These are phyloP conservation scores for Drosophila suboccidentalis DNA, from an alignment of 2,888 invertebrate genomes.

Conservation along the genomic window DNA sequence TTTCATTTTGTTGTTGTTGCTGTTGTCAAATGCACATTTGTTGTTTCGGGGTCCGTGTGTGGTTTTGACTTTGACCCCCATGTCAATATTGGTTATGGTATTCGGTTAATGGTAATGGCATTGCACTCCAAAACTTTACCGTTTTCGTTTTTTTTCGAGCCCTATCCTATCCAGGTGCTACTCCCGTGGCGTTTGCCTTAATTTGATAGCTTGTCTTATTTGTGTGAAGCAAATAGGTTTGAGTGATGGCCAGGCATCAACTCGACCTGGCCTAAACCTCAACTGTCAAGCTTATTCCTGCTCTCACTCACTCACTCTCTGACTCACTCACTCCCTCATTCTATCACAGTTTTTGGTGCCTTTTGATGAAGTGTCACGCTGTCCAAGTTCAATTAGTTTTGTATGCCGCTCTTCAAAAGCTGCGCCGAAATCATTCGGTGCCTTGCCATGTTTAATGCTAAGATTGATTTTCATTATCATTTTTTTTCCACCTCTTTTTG, in stretches of 20 bases:
- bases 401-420: conserved; percentile 69
- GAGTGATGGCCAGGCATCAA: conserved; percentile 57
- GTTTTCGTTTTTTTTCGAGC: conserved; percentile 38
- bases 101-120: conserved; percentile 47
- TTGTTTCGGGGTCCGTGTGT: conserved; percentile 50
- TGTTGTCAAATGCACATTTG: conserved; percentile 70
- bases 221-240: conserved; percentile 74
- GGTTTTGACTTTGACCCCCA: conserved; percentile 73
- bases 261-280: conserved; percentile 36
- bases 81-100: conserved; percentile 70
- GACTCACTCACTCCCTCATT: background rate
- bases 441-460: conserved; percentile 62
- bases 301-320: background rate
- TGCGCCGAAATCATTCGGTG: conserved; percentile 55
- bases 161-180: conserved; percentile 46
- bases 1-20: conserved; percentile 11
- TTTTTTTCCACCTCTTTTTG: conserved; percentile 20
- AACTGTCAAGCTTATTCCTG: conserved; percentile 17
- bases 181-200: conserved; percentile 68
- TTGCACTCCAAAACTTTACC: conserved; percentile 55
- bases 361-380: conserved; percentile 80
- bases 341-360: conserved; percentile 33
- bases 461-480: conserved; percentile 73
- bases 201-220: conserved; percentile 79
- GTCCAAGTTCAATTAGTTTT: conserved; percentile 82